These are phyloP conservation scores for Sarcophaga bullata DNA, from an alignment of 1,140 invertebrate genomes.

Conservation along the genomic window DNA sequence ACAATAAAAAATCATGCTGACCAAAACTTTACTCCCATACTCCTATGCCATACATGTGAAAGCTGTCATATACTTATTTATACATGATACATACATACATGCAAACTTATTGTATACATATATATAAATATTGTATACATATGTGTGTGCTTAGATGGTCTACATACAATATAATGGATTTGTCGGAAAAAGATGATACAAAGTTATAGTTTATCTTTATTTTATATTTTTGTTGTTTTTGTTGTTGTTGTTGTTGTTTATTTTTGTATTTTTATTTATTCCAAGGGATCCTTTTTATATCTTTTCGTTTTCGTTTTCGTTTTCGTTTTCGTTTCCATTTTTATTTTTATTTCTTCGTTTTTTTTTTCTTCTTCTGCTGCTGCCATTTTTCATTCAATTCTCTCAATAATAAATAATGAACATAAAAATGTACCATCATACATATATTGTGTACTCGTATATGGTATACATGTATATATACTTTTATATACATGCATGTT, in stretches of 20 bases:
- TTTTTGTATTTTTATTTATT: not conserved
- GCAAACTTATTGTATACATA: not conserved
- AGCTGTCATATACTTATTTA: not conserved
- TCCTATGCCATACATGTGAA: not conserved
- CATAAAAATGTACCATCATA: constrained; percentile 27
- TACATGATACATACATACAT: not conserved
- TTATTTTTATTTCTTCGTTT: too few species aligned
- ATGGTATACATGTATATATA: too few species aligned
- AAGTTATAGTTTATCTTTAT: constrained; percentile 40
- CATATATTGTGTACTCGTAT: too few species aligned
- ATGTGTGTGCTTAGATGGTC: not conserved
- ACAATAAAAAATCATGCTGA: constrained; percentile 36
- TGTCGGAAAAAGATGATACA: constrained; percentile 27
- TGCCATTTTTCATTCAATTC: not conserved
- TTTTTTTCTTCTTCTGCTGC: not conserved
- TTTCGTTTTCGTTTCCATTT: too few species aligned
- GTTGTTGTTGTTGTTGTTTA: constrained; percentile 1
- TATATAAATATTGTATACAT: not conserved
- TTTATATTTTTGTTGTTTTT: constrained; percentile 14
- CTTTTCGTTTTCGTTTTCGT: too few species aligned
- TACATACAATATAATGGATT: too few species aligned
- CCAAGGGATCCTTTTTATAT: not conserved
- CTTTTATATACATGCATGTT: too few species aligned
- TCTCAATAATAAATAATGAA: constrained; percentile 40
- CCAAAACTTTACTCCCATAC: constrained; percentile 28